phyloP scores from a whole-genome alignment of 2,113 vertebrate species.

The Clupea harengus region DNA sequence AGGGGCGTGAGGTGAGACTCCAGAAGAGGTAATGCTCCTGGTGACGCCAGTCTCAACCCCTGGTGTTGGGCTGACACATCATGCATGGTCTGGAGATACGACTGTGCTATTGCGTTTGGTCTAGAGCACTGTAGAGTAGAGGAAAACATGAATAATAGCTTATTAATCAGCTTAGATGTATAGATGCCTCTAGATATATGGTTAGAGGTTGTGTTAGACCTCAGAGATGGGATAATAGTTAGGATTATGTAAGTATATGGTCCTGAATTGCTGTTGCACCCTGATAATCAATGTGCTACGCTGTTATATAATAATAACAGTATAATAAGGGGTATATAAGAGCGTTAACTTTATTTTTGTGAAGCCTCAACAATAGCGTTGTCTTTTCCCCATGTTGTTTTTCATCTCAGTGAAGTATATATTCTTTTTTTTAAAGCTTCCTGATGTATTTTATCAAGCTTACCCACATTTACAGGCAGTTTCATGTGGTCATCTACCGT shows the following conservation, averaged over 20 bases:
- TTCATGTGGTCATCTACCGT: background rate
- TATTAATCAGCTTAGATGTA: too few relatives aligned
- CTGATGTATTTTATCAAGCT: too few relatives aligned
- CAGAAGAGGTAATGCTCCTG: conserved; percentile 48
- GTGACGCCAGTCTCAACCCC: too few relatives aligned
- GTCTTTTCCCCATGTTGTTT: background rate
- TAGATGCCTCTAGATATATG: too few relatives aligned
- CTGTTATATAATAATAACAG: background rate
- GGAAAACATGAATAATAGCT: too few relatives aligned
- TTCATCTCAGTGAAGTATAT: background rate
- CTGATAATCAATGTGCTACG: background rate
- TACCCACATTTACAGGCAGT: background rate
- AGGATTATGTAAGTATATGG: background rate
- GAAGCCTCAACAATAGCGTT: background rate
- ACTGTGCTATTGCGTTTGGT: too few relatives aligned
- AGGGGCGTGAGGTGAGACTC: conserved; percentile 57
- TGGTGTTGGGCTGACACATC: too few relatives aligned
- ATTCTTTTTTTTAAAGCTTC: too few relatives aligned
- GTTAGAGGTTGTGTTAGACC: too few relatives aligned
- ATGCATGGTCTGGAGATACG: too few relatives aligned
- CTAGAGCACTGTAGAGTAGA: too few relatives aligned
- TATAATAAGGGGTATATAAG: background rate
- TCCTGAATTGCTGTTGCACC: background rate
- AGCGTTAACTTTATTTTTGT: background rate
- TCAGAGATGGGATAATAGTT: background rate